phyloP scores from a whole-genome alignment of 2,888 invertebrate species.

The Globia sparganii region DNA sequence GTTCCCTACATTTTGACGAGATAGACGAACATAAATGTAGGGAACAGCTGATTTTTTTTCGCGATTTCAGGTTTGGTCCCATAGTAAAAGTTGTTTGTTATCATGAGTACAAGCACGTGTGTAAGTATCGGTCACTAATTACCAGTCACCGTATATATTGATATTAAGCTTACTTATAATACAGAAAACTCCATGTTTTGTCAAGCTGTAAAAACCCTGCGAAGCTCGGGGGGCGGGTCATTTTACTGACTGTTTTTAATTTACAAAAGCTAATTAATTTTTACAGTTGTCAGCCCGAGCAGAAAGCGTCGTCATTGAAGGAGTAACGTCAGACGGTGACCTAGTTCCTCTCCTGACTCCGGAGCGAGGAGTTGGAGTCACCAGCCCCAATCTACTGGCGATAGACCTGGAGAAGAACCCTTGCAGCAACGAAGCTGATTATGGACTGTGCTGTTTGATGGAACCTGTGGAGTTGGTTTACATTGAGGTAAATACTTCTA shows the following conservation, averaged over 20 bases:
- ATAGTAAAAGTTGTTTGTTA: too few species aligned
- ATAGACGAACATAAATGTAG: too few species aligned
- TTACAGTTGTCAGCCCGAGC: conserved; percentile 91
- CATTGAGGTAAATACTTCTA: conserved; percentile 89
- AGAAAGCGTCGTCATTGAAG: conserved; percentile 94
- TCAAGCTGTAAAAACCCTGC: too few species aligned
- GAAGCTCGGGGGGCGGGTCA: too few species aligned
- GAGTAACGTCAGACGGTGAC: conserved; percentile 93
- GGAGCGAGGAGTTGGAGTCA: conserved; percentile 85
- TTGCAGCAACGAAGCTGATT: conserved; percentile 91
- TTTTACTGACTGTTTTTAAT: neutral
- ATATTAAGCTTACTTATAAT: too few species aligned
- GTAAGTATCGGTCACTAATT: too few species aligned
- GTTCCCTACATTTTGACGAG: too few species aligned
- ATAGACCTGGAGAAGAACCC: conserved; percentile 94
- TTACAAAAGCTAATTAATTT: neutral
- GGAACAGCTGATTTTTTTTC: too few species aligned
- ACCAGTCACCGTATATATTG: too few species aligned
- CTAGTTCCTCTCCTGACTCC: conserved; percentile 92
- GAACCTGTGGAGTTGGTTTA: conserved; percentile 94
- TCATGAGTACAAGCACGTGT: too few species aligned
- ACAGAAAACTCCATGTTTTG: too few species aligned
- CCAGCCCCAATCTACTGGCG: conserved; percentile 93
- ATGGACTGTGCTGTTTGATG: conserved; percentile 92
- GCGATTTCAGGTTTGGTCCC: too few species aligned